Base-by-base conservation (phyloP, 2,888 invertebrate species). In the Agrenia bidenticulata region DNA sequence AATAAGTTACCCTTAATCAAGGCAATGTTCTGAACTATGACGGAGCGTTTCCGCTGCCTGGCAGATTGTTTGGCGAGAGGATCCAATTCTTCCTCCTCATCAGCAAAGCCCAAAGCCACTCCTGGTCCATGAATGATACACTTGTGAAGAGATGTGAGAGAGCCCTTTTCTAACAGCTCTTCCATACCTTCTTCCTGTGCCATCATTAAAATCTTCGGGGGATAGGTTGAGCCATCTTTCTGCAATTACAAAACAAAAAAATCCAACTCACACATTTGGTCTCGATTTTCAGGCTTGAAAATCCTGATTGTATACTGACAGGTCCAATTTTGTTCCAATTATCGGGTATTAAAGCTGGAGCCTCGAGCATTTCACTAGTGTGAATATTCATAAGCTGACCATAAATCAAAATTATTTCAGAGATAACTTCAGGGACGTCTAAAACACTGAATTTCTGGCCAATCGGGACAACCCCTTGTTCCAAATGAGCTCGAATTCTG, bases 281-380 rank as follows among this genome's bases (percentile, higher is more conserved):
- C n/a, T n/a, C n/a, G n/a, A n/a, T n/a, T n/a, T n/a, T n/a, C n/a
- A n/a, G n/a, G n/a, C n/a, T n/a, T n/a, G n/a, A n/a, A n/a, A n/a
- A n/a, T n/a, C n/a, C n/a, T n/a, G n/a, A n/a, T n/a, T n/a, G n/a
- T n/a, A n/a, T n/a, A n/a, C 7, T 50, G 62, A 71, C 71, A 17
- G 61, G 51, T 1, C 64, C 51, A 57, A 70, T 64, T 56, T 63
- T 69, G 15, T 64, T 64, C 56, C 72, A 57, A 4, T 83, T 83
- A 70, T 83, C 82, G 0, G 85, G 85, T 73, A 86, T 82, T 66
- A 85, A 84, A 57, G 82, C 80, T 0, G 86, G 86, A 0, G 85
- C 86, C 53, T 80, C 80, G 72, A 83, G 85, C n/a, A 82, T 77
- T 61, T 84, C 83, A 39, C 81, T 80, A 0, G 84, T 84, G 2